Evolutionary conservation across 2,113 vertebrate genomes (phyloP), one percentile per base, ranked within the genome.

Genomic region (Hyla sarda): DNA sequence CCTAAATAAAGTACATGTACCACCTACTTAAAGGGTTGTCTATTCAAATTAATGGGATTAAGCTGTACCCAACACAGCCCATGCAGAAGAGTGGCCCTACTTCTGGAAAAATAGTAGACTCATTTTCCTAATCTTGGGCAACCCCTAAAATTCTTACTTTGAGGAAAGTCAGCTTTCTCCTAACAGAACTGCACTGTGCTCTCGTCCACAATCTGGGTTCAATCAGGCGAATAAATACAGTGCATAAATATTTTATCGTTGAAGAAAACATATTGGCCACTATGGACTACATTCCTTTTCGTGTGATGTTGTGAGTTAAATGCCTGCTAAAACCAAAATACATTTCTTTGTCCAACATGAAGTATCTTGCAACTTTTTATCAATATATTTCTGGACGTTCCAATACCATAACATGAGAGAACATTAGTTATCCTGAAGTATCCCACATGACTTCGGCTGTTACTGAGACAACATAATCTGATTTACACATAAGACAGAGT

Each of bases 261-360:
- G 56, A 80, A 28, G 77, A 80, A 80, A 62, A 80, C 77, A 80
- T 25, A 80, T 60, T 62, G 77, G 34, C 77, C 73, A 76, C 73
- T 79, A 79, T 58, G 28, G 58, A 48, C 58, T 41, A 25, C 80
- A 50, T 69, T 67, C 60, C 65, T 65, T 21, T 6, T 32, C 60
- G 16, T 48, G 60, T 50, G 16, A 48, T 58, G 48, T 30, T 47
- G 5, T 45, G 77, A 17, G 56, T 80, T 79, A 34, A 58, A 34
- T 54, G 50, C 25, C 14, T 48, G 25, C 45, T 78, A 78, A 78
- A 78, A 48, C 21, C 3, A 23, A 56, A 78, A 78, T 56, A 56
- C 50, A 37, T 34, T 28, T 78, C 13, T 58, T 23, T 37, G 52
- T 58, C 54, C 52, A 37, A 79, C 32, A 79, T 37, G 19, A 78